A percentile compares a stretch with the other conserved stretches of the same genome.
These are phyloP conservation scores for Drosophila nigricruria DNA, from an alignment of 2,888 invertebrate genomes.

Conservation along the genomic window DNA sequence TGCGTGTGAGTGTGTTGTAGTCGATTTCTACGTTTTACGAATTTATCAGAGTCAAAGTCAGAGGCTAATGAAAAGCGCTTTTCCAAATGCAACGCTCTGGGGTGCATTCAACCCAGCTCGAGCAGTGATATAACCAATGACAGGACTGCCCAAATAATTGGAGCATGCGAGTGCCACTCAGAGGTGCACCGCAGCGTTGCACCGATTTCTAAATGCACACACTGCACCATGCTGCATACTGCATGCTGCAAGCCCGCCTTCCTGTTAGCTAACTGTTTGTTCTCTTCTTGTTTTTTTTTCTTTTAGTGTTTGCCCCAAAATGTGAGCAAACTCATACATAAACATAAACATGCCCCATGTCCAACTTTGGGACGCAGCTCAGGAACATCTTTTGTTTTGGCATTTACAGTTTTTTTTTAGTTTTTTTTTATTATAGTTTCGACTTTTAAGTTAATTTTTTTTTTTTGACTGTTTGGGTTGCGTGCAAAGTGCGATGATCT, in stretches of 20 bases:
- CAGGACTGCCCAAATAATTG: constrained; percentile 70
- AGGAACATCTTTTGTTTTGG: constrained; percentile 44
- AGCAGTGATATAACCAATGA: constrained; percentile 71
- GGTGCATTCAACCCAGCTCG: constrained; percentile 66
- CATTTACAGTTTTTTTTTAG: constrained; percentile 46
- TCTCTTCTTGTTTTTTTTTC: constrained; percentile 19
- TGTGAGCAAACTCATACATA: constrained; percentile 73
- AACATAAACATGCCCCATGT: constrained; percentile 64
- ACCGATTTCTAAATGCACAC: constrained; percentile 36
- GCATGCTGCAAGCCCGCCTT: constrained; percentile 21
- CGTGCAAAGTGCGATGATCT: constrained; percentile 80
- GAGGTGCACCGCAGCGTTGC: constrained; percentile 68
- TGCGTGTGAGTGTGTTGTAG: constrained; percentile 39
- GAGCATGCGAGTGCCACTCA: constrained; percentile 77
- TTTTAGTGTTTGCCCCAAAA: constrained; percentile 54
- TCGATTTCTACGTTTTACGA: constrained; percentile 50
- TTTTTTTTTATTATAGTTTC: constrained; percentile 31
- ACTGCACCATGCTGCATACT: constrained; percentile 15
- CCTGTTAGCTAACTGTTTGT: constrained; percentile 61
- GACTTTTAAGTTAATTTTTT: constrained; percentile 30
- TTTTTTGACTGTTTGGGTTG: constrained; percentile 67
- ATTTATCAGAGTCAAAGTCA: constrained; percentile 52
- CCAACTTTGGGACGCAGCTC: constrained; percentile 58
- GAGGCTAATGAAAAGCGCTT: constrained; percentile 66
- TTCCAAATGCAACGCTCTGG: constrained; percentile 40